Percentiles rank a stretch among this genome's conserved stretches.
phyloP scores from a whole-genome alignment of 1,140 invertebrate genomes.

The Acromyrmex charruanus region DNA sequence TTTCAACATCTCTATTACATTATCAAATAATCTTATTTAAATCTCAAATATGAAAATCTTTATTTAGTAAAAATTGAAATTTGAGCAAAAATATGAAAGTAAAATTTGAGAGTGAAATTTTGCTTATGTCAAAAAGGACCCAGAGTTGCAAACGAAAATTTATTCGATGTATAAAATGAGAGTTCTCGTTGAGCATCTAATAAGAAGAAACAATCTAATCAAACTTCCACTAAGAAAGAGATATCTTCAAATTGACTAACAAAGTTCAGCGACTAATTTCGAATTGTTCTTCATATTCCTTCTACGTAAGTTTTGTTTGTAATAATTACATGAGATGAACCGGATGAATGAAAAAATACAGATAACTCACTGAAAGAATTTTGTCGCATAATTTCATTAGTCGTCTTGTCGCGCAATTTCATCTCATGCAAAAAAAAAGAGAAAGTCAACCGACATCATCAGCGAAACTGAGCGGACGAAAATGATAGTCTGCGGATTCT shows the following conservation, averaged over 20 bases:
- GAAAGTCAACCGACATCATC: constrained; percentile 8
- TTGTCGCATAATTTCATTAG: constrained; percentile 8
- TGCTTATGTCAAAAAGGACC: no score
- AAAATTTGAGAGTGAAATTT: no score
- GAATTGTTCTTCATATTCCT: neutral
- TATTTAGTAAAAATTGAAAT: no score
- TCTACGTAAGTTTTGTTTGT: neutral
- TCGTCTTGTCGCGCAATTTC: constrained; percentile 30
- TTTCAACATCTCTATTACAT: no score
- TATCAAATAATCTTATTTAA: no score
- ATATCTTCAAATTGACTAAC: neutral
- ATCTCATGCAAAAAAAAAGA: neutral
- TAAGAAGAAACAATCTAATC: neutral
- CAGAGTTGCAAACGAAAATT: no score
- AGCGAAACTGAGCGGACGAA: constrained; percentile 39
- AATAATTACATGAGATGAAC: neutral
- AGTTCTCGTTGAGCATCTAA: neutral
- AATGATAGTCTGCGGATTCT: constrained; percentile 40
- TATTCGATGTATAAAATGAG: neutral
- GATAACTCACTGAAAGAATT: neutral
- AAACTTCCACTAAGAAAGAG: neutral
- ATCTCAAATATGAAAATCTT: no score
- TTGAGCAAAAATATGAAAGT: no score
- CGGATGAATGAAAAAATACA: neutral
- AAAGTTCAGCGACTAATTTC: neutral